These are phyloP conservation scores for Unio pictorum DNA, from an alignment of 2,888 invertebrate genomes.

Conservation along the genomic window DNA sequence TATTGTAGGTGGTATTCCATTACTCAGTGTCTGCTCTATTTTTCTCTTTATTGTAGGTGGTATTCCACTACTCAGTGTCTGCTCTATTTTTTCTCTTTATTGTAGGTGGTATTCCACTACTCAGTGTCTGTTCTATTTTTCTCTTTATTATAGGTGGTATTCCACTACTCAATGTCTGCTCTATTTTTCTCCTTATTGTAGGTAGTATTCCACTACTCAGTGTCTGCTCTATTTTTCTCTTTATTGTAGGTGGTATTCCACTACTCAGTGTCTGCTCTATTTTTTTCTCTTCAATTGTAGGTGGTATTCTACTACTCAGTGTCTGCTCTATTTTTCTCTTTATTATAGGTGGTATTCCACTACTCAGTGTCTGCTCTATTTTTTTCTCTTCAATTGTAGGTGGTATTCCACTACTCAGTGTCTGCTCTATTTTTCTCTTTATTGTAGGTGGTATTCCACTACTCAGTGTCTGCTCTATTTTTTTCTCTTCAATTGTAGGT, in stretches of 20 bases:
- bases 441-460: constrained; percentile 83
- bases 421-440: neutral
- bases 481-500: constrained; percentile 71
- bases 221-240: neutral
- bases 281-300: constrained; percentile 56
- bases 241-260: constrained; percentile 81
- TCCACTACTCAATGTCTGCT: constrained; percentile 79
- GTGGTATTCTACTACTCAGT: constrained; percentile 84
- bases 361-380: constrained; percentile 72
- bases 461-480: constrained; percentile 64
- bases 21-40: constrained; percentile 71
- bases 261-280: constrained; percentile 72
- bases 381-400: constrained; percentile 66
- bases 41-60: constrained; percentile 71
- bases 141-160: constrained; percentile 75
- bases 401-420: constrained; percentile 83
- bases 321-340: neutral
- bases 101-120: constrained; percentile 85
- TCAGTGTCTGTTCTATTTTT: neutral
- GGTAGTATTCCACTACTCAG: constrained; percentile 85
- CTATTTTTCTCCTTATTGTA: constrained; percentile 35
- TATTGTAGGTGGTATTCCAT: constrained; percentile 82
- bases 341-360: constrained; percentile 82
- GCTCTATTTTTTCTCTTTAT: constrained; percentile 1
- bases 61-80: constrained; percentile 82